These are phyloP conservation scores for Asobara japonica DNA, from an alignment of 1,140 invertebrate species.

Conservation along the genomic window DNA sequence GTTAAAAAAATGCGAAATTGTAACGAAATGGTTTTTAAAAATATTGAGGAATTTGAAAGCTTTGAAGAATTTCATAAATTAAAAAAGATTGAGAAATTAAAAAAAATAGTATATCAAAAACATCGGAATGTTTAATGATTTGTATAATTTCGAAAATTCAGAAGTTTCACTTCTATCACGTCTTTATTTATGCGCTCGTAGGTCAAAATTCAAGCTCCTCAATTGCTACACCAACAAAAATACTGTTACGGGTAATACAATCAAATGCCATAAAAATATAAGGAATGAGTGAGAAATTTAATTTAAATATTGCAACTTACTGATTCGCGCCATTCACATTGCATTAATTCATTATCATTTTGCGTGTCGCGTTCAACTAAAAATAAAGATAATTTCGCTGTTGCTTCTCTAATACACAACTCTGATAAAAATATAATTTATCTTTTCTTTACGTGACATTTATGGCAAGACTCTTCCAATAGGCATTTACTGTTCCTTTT, in stretches of 20 bases:
- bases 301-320: background rate
- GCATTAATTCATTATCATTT: background rate
- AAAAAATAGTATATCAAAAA: no score
- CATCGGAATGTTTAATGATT: no score
- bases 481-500: slow-evolving; percentile 19
- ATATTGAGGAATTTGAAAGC: no score
- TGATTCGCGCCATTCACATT: background rate
- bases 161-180: no score
- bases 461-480: slow-evolving; percentile 51
- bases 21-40: no score
- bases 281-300: background rate
- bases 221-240: background rate
- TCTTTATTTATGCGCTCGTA: no score
- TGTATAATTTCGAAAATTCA: no score
- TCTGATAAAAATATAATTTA: slow-evolving; percentile 61
- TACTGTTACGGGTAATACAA: background rate
- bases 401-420: slow-evolving; percentile 41
- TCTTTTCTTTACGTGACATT: slow-evolving; percentile 37
- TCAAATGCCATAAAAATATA: background rate
- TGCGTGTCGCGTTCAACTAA: background rate
- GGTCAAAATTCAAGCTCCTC: no score
- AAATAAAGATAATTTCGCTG: slow-evolving; percentile 9
- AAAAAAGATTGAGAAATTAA: no score
- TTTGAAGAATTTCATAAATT: no score
- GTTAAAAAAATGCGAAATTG: no score